phyloP scores from a whole-genome alignment of 35 echinoderm and acorn worm species.

The Amphiura filiformis region DNA sequence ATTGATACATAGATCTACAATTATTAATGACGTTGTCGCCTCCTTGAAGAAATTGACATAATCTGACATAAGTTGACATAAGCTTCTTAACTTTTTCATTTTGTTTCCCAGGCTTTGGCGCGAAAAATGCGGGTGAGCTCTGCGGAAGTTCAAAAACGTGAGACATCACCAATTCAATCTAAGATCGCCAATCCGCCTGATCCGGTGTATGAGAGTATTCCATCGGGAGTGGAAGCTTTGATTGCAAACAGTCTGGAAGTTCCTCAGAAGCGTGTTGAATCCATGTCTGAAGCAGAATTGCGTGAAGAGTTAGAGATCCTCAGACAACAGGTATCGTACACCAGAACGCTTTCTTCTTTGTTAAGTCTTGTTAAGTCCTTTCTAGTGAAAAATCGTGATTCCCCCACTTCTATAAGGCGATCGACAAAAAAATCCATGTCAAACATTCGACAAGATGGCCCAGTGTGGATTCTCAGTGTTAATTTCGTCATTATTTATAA shows the following conservation, averaged over 20 bases:
- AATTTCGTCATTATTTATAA: no score
- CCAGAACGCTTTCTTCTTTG: no score
- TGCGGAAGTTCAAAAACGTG: background rate
- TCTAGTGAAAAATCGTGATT: no score
- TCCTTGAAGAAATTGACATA: no score
- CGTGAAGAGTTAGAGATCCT: constrained; percentile 21
- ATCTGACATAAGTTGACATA: no score
- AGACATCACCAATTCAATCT: background rate
- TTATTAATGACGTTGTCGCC: no score
- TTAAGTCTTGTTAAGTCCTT: no score
- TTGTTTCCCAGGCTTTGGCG: background rate
- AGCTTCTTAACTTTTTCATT: no score
- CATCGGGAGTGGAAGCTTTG: background rate
- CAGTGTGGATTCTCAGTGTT: no score
- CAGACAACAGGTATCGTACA: constrained; percentile 19
- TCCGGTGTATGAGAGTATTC: background rate
- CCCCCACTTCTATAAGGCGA: no score
- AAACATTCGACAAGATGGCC: no score
- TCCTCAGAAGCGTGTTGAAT: background rate
- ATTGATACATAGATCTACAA: no score
- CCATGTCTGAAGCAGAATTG: constrained; percentile 20
- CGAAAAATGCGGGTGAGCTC: background rate
- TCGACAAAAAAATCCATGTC: background rate
- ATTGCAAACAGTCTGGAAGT: background rate
- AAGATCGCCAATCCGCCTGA: background rate